Evolutionary conservation across 2,113 vertebrate species (phyloP), one percentile per base, ranked within the genome.

Genomic region (Entelurus aequoreus): DNA sequence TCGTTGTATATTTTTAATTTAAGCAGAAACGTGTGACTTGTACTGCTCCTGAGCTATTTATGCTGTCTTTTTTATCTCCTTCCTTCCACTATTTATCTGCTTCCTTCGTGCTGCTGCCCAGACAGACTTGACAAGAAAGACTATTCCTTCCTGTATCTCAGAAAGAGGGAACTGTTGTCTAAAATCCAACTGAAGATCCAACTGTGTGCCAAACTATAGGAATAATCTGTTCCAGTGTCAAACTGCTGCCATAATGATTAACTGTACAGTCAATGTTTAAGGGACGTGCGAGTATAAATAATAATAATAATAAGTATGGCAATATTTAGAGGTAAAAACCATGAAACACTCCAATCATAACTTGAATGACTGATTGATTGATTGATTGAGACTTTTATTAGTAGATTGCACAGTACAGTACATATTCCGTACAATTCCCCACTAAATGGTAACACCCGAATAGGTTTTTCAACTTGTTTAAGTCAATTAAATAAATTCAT

Each of bases 11-110:
- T 28, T 28, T 69, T 9, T 66, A 48, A 63, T 63, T 6, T 56
- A 56, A 76, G 37, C 58, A 66, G 71, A 77, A 16, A 66, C 9
- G 67, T 38, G 36, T 70, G 77, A 71, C 80, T 79, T 81, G 76
- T 57, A 48, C 28, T 70, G 75, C 75, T 62, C 72, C 54, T 54
- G 65, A 72, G 78, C 84, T 77, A 81, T 81, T 73, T 76, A 78
- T 61, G 65, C 14, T 9, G 50, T 59, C 72, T 69, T 83, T 79
- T 19, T 56, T 80, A 86, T 84, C 80, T 78, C 44, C 69, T 86
- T 85, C 81, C 81, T 84, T 81, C 86, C 79, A 77, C 72, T 65
- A 65, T 81, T 36, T 57, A 84, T 85, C 81, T 72, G 70, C 65
- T 85, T 87, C 84, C 84, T 83, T 74, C 60, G 60, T 59, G 63